phyloP scores from a whole-genome alignment of 2,113 vertebrate genomes.

The Elaphurus davidianus region DNA sequence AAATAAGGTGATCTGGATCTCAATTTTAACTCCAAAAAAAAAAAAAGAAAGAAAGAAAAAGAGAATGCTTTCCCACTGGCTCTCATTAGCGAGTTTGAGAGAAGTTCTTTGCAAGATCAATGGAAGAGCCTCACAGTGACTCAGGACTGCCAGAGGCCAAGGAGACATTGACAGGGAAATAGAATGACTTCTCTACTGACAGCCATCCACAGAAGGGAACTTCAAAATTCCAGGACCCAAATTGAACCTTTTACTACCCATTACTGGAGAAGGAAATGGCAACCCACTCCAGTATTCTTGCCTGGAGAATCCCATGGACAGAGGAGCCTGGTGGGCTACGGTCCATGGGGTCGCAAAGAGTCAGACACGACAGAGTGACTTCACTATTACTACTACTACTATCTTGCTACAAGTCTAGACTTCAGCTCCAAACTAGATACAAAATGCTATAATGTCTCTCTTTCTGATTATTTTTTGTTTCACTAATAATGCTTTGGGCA shows the following conservation, averaged over 20 bases:
- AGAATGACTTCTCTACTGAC: not conserved
- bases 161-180: not conserved
- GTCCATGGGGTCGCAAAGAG: too few relatives aligned
- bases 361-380: too few relatives aligned
- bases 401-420: not conserved
- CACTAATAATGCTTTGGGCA: not conserved
- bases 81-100: not conserved
- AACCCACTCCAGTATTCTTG: too few relatives aligned
- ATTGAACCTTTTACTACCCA: not conserved
- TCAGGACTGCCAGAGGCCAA: not conserved
- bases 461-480: not conserved
- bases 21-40: not conserved
- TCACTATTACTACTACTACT: too few relatives aligned
- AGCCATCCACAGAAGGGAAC: not conserved
- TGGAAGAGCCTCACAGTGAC: not conserved
- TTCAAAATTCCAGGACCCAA: not conserved
- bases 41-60: fast-evolving
- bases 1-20: not conserved
- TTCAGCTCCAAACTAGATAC: not conserved
- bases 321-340: too few relatives aligned
- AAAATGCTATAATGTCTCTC: not conserved
- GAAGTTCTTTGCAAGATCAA: not conserved
- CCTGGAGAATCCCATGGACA: too few relatives aligned
- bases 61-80: not conserved
- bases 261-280: not conserved